Evolutionary conservation across 2,113 vertebrate genomes (phyloP), one percentile per base, ranked within the genome.

Genomic region (Acanthochromis polyacanthus): DNA sequence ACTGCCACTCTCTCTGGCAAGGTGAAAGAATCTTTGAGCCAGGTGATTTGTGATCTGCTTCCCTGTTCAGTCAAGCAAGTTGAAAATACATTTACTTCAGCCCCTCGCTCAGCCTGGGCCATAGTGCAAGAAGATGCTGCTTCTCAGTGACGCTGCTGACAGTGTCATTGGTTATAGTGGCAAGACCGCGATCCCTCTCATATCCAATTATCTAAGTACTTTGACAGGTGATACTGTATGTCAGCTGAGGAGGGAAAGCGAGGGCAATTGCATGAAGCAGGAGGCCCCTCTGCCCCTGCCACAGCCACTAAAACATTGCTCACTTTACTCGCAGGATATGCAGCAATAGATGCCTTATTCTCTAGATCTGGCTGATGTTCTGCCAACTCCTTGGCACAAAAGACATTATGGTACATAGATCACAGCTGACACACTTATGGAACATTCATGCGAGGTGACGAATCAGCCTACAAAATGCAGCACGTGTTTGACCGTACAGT

Each of bases 181-280:
- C 69, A 56, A 78, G 83, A 82, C 90, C 67, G 89, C 80, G 85
- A 87, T 85, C 89, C 86, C 74, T 91, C 92, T 90, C 84, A 93
- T 94, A 82, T 94, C 93, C 92, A 94, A 86, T 95, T 94, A 95
- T 95, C 94, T 93, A 84, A 94, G 95, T 93, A 90, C 83, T 85
- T 81, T 96, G 96, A 97, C 95, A 97, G 95, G 95, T 97, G 97
- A 98, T 94, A 95, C 93, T 94, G 90, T 93, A 93, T 95, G 96
- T 96, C 97, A 99, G 96, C 95, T 98, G 97, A 94, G 86, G 93
- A 93, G 92, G 94, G 91, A 93, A 94, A 80, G 86, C 83, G 16
- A 80, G 86, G 84, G 72, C 75, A 87, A 83, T 91, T 78, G 82
- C 88, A 88, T 32, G 80, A 36, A 85, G 86, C 77, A 57, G 63